Evolutionary conservation across 2,888 invertebrate species (phyloP), one percentile per base, ranked within the genome.

Genomic region (Lasioglossum morio): DNA sequence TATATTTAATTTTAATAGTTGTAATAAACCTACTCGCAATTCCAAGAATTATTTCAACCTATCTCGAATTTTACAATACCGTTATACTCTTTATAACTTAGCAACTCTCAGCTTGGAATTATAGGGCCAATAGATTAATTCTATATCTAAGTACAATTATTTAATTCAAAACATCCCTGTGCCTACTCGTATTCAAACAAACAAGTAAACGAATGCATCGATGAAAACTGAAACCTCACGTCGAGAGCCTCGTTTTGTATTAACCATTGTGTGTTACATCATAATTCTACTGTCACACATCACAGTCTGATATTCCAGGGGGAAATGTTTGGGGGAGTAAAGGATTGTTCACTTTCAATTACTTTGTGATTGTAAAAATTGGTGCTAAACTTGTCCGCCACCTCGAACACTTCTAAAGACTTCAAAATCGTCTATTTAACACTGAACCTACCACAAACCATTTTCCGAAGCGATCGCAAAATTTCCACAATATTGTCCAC

Each of bases 181-280:
- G 34, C 23, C 48, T 23, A 53, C 23, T 34, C 34, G 40, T 14
- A 19, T 60, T 19, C 40, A 16, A 1, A n/a, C n/a, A 57, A 46
- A 46, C 5, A 16, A 16, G 1, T 1, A 23, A 23, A 48, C 37
- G 4, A 10, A 37, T 37, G 46, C 27, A 57, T n/a, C 8, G 23
- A 16, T 19, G 30, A 19, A 16, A 46, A 23, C 1, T 63, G 72
- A 10, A 16, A 23, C 63, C 12, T n/a, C 34, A 2, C 2, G 4
- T 72, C 81, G 81, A 79, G 81, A 81, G 72, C 79, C 80, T 81
- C 81, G 60, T 79, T 72, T 70, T n/a, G 5, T 8, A 30, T 34
- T 16, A 14, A 30, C 16, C 14, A 27, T 30, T 48, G 19, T 48
- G 19, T 19, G 7, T 0, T 7, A 48, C 48, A 48, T 48, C 19